A percentile compares a stretch with the other conserved stretches of the same genome.
phyloP scores from a whole-genome alignment of 2,888 invertebrate genomes.

The Heteromurus nitidus region DNA sequence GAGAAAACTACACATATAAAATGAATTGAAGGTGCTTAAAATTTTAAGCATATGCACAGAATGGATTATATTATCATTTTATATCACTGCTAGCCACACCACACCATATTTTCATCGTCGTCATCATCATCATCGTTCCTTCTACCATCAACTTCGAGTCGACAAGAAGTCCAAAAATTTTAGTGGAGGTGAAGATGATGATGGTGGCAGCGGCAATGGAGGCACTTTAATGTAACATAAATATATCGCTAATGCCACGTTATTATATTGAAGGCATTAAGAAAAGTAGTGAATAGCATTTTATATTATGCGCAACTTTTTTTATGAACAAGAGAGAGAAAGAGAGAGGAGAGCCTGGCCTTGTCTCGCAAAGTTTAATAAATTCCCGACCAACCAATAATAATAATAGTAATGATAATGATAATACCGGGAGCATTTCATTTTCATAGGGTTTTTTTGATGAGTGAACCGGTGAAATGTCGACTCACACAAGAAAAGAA shows the following conservation, averaged over 20 bases:
- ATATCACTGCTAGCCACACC: slow-evolving; percentile 31
- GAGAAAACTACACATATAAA: slow-evolving; percentile 44
- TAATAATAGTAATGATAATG: slow-evolving; percentile 46
- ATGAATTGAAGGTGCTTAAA: slow-evolving; percentile 47
- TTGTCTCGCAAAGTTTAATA: slow-evolving; percentile 55
- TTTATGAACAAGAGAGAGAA: slow-evolving; percentile 30
- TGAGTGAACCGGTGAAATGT: slow-evolving; percentile 58
- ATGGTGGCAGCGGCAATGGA: background rate
- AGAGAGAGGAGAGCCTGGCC: background rate
- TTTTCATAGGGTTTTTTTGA: slow-evolving; percentile 50
- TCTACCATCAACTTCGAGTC: too few species aligned
- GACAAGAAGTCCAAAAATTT: too few species aligned
- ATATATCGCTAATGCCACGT: slow-evolving; percentile 13
- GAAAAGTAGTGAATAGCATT: background rate
- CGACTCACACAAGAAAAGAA: slow-evolving; percentile 35
- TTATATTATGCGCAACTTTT: background rate
- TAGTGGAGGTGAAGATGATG: too few species aligned
- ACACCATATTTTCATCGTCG: slow-evolving; percentile 10
- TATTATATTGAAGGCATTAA: slow-evolving; percentile 10
- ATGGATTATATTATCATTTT: slow-evolving; percentile 61
- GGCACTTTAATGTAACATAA: background rate
- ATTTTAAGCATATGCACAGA: slow-evolving; percentile 59
- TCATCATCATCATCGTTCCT: too few species aligned
- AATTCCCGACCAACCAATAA: slow-evolving; percentile 50
- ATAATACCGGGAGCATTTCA: slow-evolving; percentile 54